Conservation (phyloP, 1,140 invertebrate genomes). For the Atta texana region DNA sequence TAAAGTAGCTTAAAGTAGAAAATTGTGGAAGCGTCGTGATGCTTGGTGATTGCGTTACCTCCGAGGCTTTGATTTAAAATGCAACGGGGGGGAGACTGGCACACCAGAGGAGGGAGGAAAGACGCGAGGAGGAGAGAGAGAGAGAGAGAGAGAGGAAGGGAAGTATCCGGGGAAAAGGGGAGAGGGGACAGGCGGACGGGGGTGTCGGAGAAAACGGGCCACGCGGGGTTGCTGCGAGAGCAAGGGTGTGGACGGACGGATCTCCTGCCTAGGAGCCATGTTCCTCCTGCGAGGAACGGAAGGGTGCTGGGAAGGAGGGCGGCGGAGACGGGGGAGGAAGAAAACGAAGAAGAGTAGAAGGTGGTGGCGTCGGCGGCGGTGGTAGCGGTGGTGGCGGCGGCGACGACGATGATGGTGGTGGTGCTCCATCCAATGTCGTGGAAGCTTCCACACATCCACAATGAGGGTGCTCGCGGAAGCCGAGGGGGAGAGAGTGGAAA, state of each 20-base stretch:
- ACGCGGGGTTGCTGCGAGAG: conserved; percentile 69
- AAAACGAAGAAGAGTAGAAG: conserved; percentile 69
- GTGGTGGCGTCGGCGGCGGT: conserved; percentile 36
- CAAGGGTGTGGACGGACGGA: conserved; percentile 70
- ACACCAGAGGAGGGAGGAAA: conserved; percentile 22
- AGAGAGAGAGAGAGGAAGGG: conserved; percentile 14
- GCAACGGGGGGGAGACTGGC: conserved; percentile 82
- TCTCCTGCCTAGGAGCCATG: conserved; percentile 77
- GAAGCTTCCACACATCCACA: conserved; percentile 50
- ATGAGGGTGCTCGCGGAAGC: conserved; percentile 1
- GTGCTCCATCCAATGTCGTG: conserved; percentile 33
- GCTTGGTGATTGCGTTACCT: conserved; percentile 87
- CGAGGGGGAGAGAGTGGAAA: not conserved
- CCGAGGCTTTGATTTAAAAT: conserved; percentile 87
- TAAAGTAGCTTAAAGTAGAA: conserved; percentile 87
- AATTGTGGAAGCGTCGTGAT: conserved; percentile 87
- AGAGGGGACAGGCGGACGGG: conserved; percentile 57
- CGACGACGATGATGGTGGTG: conserved; percentile 37
- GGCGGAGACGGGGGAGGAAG: conserved; percentile 63
- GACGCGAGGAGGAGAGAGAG: conserved; percentile 24
- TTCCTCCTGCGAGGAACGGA: conserved; percentile 78
- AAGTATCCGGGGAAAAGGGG: conserved; percentile 50
- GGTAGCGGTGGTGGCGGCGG: conserved; percentile 21
- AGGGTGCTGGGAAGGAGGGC: conserved; percentile 37
- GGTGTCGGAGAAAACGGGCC: conserved; percentile 68